Evolutionary conservation across 1,140 invertebrate species (phyloP), one percentile per base, ranked within the genome.

Genomic region (Tribolium castaneum): DNA sequence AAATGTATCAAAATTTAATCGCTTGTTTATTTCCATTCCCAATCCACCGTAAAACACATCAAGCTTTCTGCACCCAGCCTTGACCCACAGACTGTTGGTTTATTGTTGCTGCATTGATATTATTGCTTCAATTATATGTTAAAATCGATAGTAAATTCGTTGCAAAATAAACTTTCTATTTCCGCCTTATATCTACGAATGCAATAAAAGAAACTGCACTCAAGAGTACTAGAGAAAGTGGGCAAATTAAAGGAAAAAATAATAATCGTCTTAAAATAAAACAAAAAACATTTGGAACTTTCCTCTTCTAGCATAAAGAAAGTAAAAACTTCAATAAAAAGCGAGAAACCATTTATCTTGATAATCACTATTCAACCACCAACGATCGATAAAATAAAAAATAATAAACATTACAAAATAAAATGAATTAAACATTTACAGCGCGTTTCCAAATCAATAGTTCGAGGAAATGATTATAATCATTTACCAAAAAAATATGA

Each of bases 1-100:
- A 81, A 81, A 81, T 81, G 78, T 79, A 77, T 79, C 25, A 16
- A 56, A 75, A 59, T 54, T 34, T 22, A 13, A 56, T 12, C 13
- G 12, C 0, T 70, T 70, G 10, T 39, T 51, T 72, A 3, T 9
- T 45, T 39, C 19, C 1, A 22, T 50, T 49, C 13, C 7, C 25
- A 66, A 52, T 16, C 6, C 13, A 52, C 51, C 12, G 16, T 59
- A 7, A 22, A 22, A 19, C 22, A 59, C 10, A 25, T n/a, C 19
- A 22, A 12, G 19, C 54, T 14, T 25, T 14, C 19, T 30, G 54
- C 19, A 30, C 22, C n/a, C 19, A 59, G 10, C 54, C 54, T 59
- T 59, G 54, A 59, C 54, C 54, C 22, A 19, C 54, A 25, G 54
- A 59, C 22, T 59, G 10, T 45, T 45, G 9, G 39, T 45, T 45